Evolutionary conservation across 2,888 invertebrate genomes (phyloP), one percentile per base, ranked within the genome.

Genomic region (Sinotaia quadrata): DNA sequence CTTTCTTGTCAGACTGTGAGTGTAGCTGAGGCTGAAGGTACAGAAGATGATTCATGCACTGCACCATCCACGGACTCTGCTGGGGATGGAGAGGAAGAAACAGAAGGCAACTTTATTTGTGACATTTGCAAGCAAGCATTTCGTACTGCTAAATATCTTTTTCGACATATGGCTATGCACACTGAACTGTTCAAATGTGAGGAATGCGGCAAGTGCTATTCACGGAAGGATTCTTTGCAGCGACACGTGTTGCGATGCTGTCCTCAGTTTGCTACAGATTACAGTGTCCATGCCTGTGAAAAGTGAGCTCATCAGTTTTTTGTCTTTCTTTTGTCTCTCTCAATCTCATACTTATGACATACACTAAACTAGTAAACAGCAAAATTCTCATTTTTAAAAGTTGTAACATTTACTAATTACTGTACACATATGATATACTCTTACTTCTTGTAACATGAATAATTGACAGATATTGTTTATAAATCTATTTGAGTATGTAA

Each of bases 101-200:
- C 44, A 5, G 70, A 69, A 15, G 67, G 65, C 34, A 49, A 56
- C 24, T 76, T 71, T 58, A 59, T 71, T 21, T 87, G 87, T 74
- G 85, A 86, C 67, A 83, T 85, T 41, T 87, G 87, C 72, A 78
- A 78, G 15, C 90, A 89, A 75, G 77, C 81, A 1, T 91, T 91
- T 76, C 80, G 80, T 18, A 87, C 87, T 52, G 87, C 88, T 63
- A 90, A 90, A 75, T 89, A 90, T 73, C 82, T 91, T 18, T 87
- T 86, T 33, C 82, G 90, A 1, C 91, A 91, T 75, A 83, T 88
- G 79, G 82, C 85, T 2, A 87, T 87, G 73, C 89, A 89, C 71
- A 88, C 87, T 33, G 88, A 88, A 74, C 81, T 86, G 21, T 84
- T 80, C 72, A 81, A 79, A 61, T 85, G 85, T 69, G 70, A 77